Conservation (phyloP, 2,113 vertebrate genomes). For the Tapirus terrestris region DNA sequence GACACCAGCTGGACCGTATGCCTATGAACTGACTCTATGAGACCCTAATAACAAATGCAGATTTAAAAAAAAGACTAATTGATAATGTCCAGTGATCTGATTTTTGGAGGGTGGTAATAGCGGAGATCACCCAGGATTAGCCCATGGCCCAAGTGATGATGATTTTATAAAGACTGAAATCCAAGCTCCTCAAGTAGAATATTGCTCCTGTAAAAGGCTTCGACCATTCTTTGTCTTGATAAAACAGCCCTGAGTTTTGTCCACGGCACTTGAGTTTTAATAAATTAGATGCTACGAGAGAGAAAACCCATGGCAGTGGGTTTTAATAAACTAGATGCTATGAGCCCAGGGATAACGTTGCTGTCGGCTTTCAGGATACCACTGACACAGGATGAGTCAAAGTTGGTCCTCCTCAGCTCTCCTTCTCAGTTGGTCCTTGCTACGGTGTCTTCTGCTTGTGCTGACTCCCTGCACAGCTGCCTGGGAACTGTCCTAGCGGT, state of each 20-base stretch:
- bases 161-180: conserved; percentile 20
- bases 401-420: background rate
- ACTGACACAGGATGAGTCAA: background rate
- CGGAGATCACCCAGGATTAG: background rate
- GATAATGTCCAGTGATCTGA: background rate
- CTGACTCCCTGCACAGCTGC: background rate
- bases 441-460: background rate
- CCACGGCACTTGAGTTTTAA: background rate
- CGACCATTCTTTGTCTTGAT: background rate
- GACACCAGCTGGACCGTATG: background rate
- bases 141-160: background rate
- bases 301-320: background rate
- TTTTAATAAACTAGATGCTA: background rate
- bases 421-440: background rate
- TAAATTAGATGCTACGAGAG: background rate
- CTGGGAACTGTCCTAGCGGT: background rate
- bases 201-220: background rate
- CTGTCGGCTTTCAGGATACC: background rate
- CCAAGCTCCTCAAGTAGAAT: background rate
- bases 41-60: background rate
- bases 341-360: background rate
- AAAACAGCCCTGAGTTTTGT: background rate
- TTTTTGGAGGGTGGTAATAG: background rate
- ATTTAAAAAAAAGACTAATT: background rate
- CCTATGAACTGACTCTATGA: background rate